Evolutionary conservation across 2,113 vertebrate species (phyloP), one percentile per base, ranked within the genome.

Genomic region (Clarias batrachus): DNA sequence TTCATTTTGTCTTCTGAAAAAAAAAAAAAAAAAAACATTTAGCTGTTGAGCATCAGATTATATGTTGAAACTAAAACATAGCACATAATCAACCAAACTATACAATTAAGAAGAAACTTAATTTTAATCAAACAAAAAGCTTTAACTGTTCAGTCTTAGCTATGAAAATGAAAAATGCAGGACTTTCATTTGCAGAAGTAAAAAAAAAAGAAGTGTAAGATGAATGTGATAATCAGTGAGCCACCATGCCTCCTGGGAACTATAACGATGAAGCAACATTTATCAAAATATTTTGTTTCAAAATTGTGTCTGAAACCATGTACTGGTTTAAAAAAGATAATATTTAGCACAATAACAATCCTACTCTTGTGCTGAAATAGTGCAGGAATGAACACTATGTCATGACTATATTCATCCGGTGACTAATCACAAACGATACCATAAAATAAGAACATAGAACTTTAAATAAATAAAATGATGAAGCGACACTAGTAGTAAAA

Each of bases 1-100:
- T 99, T 99, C 98, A 99, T 99, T 86, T 84, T 97, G 90, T 88
- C 63, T 91, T 88, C 93, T 95, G 60, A 2, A 74, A 88, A 89
- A 80, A 33, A 62, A 27, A 5, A 83, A 87, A 89, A 79, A 25
- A 37, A 14, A 63, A 62, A 37, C 33, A 30, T 11, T 63, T 52
- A 12, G 16, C 25, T 30, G 13, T 19, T 81, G 3, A 80, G 33
- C 56, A 14, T 13, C 63, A 74, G 19, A 48, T 74, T 10, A 25
- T 2, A 73, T 10, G 48, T 48, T 48, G 6, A 48, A 48, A 48
- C 6, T 48, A 48, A 21, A 12, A 73, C 33, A 21, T 41, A 10
- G 21, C 33, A 41, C 71, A 37, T 3, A 10, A 17, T 33, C 27
- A 21, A 2, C 0, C 19, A 37, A 30, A 73, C 7, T 19, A 33